A percentile compares a stretch with the other conserved stretches of the same genome.
Conservation (phyloP, 2,888 invertebrate species). For the Crossocerus cetratus region DNA sequence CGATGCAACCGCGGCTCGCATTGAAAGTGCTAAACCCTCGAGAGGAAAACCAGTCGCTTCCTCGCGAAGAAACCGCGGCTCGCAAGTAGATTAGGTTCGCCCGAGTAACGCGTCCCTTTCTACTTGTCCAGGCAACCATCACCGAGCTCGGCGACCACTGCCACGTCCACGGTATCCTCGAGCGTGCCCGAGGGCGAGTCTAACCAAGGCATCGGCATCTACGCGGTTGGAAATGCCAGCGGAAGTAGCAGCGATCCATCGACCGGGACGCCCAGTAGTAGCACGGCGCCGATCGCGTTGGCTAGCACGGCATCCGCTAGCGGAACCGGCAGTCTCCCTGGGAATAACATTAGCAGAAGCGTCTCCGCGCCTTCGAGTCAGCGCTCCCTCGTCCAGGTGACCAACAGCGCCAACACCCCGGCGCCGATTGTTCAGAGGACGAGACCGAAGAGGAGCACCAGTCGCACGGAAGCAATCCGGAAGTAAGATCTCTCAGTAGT, state of each 20-base stretch:
- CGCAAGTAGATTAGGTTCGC: too few relatives aligned
- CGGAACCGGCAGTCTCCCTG: constrained; percentile 39
- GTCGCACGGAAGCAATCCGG: constrained; percentile 74
- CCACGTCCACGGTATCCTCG: constrained; percentile 71
- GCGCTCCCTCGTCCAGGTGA: constrained; percentile 67
- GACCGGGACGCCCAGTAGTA: constrained; percentile 58
- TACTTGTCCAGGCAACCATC: constrained; percentile 73
- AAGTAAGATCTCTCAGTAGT: constrained; percentile 68
- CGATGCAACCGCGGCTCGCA: constrained; percentile 28
- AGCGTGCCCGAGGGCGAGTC: constrained; percentile 66
- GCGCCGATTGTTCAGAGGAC: constrained; percentile 76
- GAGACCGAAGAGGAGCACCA: constrained; percentile 78
- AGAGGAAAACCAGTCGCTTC: too few relatives aligned
- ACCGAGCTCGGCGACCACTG: constrained; percentile 74
- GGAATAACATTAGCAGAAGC: constrained; percentile 67
- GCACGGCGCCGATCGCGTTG: constrained; percentile 44
- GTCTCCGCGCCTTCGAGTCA: constrained; percentile 69
- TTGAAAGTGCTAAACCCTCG: constrained; percentile 14
- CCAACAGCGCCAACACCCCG: constrained; percentile 68
- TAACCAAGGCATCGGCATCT: constrained; percentile 68
- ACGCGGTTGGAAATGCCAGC: constrained; percentile 64
- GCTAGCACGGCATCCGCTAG: constrained; percentile 30
- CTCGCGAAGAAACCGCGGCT: too few relatives aligned
- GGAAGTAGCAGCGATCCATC: constrained; percentile 57
- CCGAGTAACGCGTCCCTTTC: too few relatives aligned